Base-by-base conservation (phyloP, 2,113 vertebrate genomes). In the Pygoscelis antarcticus region DNA sequence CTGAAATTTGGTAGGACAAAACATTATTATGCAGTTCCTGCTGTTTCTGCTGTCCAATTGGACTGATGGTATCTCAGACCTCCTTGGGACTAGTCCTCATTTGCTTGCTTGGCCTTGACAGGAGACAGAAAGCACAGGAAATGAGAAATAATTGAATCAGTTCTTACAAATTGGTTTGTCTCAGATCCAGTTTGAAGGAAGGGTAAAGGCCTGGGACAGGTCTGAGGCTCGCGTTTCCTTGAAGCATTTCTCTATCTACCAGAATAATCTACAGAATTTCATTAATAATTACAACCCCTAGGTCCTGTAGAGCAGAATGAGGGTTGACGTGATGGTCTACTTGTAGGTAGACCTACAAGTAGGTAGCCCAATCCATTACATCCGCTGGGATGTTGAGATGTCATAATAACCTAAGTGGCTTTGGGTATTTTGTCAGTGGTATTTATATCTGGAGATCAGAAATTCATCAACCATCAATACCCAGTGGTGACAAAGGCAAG, bases 61-160 rank as follows among this genome's bases (percentile, higher is more conserved):
- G 65, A 90, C 34, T 34, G 44, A 52, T 52, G 90, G n/a, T 23
- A 32, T 82, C 80, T 86, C 58, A 38, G 36, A 5, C 34, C 82
- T 90, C 90, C n/a, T 58, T 60, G 90, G 90, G 86, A 92, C 74
- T 75, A 22, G 38, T 22, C 65, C 90, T 94, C 83, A 65, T 96
- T 93, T 96, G 83, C 86, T 88, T 42, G 25, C 92, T 75, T 21
- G 27, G 60, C 83, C 83, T n/a, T 64, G 80, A 27, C 72, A 60
- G 69, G 29, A 95, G 86, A 7, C 64, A 78, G 92, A 89, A 91
- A 91, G 47, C 76, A 62, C 9, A 61, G 76, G 83, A 93, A 91
- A 91, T 79, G 88, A 94, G 94, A 60, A 92, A 82, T 94, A 92
- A 95, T 89, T 91, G 65, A 93, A 75, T 87, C 77, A 40, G 15